These are phyloP conservation scores for Epirrita christyi DNA, from an alignment of 2,888 invertebrate genomes.

Conservation along the genomic window DNA sequence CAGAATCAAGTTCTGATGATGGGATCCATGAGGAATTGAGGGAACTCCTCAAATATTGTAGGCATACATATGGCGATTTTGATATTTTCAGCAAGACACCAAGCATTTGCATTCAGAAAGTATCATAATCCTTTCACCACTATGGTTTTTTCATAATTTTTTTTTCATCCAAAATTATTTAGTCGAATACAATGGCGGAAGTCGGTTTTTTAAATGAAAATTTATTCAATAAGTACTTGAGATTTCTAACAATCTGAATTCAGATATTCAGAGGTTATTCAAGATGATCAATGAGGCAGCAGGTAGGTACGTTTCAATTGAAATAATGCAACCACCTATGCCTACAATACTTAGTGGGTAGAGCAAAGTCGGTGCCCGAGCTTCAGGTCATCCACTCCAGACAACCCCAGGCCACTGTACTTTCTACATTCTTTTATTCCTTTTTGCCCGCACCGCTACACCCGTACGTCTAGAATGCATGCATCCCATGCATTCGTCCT, in stretches of 20 bases:
- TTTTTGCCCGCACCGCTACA: slow-evolving; percentile 52
- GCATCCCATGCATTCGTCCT: slow-evolving; percentile 68
- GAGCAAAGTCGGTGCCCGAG: slow-evolving; percentile 48
- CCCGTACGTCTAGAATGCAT: slow-evolving; percentile 68
- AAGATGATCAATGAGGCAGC: slow-evolving; percentile 40
- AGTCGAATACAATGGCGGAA: too few relatives aligned
- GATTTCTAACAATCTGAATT: slow-evolving; percentile 37
- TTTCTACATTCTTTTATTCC: slow-evolving; percentile 65
- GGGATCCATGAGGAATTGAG: too few relatives aligned
- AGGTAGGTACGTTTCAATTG: slow-evolving; percentile 33
- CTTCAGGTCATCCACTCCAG: slow-evolving; percentile 57
- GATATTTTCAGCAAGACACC: too few relatives aligned
- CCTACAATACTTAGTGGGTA: slow-evolving; percentile 37
- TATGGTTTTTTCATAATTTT: too few relatives aligned
- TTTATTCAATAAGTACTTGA: not conserved
- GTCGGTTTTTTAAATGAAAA: too few relatives aligned
- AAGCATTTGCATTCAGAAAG: too few relatives aligned
- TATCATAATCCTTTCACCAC: too few relatives aligned
- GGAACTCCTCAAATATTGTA: too few relatives aligned
- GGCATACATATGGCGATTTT: too few relatives aligned
- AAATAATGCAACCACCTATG: slow-evolving; percentile 30
- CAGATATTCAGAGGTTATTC: slow-evolving; percentile 51
- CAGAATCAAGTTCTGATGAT: too few relatives aligned
- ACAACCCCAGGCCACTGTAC: slow-evolving; percentile 68
- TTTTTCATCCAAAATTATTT: too few relatives aligned